These are phyloP conservation scores for Himalopsyche anomala DNA, from an alignment of 2,888 invertebrate genomes.

Conservation along the genomic window DNA sequence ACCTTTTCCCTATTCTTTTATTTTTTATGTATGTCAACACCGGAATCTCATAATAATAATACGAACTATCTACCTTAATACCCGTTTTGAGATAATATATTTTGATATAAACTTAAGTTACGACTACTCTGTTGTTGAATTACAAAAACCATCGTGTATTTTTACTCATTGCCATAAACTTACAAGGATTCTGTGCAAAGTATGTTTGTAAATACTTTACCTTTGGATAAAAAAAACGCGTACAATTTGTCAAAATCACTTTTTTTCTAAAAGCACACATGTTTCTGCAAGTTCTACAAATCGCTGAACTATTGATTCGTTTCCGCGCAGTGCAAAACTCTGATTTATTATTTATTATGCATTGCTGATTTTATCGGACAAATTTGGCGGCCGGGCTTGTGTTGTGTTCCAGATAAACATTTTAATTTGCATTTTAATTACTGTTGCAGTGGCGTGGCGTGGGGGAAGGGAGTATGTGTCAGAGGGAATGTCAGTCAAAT, in stretches of 20 bases:
- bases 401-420: constrained; percentile 49
- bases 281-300: neutral
- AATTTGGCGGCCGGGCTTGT: constrained; percentile 16
- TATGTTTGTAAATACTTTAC: neutral
- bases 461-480: constrained; percentile 18
- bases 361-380: constrained; percentile 40
- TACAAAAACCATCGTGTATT: too few species aligned
- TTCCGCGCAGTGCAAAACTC: neutral
- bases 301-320: neutral
- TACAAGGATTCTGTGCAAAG: neutral
- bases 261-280: neutral
- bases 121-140: too few species aligned
- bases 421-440: constrained; percentile 57
- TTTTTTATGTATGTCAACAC: too few species aligned
- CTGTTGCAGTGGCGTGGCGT: neutral
- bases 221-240: neutral
- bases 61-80: too few species aligned
- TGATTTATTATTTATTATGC: constrained; percentile 20
- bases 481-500: constrained; percentile 51
- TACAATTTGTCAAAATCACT: neutral
- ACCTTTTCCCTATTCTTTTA: too few species aligned
- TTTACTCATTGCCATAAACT: too few species aligned
- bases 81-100: too few species aligned
- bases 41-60: too few species aligned
- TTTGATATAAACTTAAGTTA: too few species aligned